Base-by-base conservation (phyloP, 2,888 invertebrate species). In the Nomada ferruginata region DNA sequence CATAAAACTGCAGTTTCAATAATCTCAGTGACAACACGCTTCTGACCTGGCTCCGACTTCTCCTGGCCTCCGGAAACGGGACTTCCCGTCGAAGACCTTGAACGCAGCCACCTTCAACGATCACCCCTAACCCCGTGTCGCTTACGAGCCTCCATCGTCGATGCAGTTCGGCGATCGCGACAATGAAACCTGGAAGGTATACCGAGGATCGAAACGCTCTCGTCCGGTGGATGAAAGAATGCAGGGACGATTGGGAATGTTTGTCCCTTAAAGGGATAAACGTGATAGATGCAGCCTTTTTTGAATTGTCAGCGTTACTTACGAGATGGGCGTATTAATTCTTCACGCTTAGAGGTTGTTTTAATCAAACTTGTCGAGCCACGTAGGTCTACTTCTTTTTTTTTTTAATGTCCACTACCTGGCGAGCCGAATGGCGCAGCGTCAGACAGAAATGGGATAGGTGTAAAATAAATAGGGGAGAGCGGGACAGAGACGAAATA, bases 1-100 rank as follows among this genome's bases (percentile, higher is more conserved):
- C 93, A 93, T 94, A 94, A 94, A 94, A 94, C 92, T 93, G 94
- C 93, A 93, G 93, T 93, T 93, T 93, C 93, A 93, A 93, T 93
- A 93, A 93, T 93, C 94, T 94, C 93, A 92, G 93, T 93, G 93
- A 93, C 93, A 93, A 93, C 92, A 92, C 91, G 92, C 91, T 92
- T 91, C 92, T 91, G 92, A 93, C 93, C 92, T 92, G 93, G 89
- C 90, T 86, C 76, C 82, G 85, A 86, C 82, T 85, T 82, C 85
- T 81, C 81, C 84, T 72, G 36, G 63, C 47, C 82, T 52, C 79
- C 72, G 72, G 74, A 76, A 79, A 68, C 76, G 47, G 53, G 53
- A 23, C 61, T 53, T 68, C 78, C 59, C 68, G 50, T 9, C 47
- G 42, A 7, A 74, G 75, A 65, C 65, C 86, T 86, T 79, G 64